phyloP scores from a whole-genome alignment of 1,140 invertebrate genomes.

The Linepithema humile region DNA sequence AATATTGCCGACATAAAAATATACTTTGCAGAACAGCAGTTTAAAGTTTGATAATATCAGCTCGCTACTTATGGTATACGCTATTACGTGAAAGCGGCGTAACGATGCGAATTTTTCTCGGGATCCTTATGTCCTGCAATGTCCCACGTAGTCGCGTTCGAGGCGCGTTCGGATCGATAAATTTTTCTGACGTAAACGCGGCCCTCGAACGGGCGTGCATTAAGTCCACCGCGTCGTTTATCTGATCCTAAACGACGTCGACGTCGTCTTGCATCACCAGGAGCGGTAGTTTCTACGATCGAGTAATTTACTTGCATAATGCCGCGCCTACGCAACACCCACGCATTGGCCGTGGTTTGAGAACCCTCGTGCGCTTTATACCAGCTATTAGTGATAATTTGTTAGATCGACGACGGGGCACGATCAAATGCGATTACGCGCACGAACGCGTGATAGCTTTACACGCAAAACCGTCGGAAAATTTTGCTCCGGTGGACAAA shows the following conservation, averaged over 20 bases:
- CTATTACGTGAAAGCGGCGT: background rate
- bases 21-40: too few species aligned
- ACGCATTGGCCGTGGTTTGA: constrained; percentile 58
- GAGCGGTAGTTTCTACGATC: constrained; percentile 70
- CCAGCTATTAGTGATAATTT: constrained; percentile 69
- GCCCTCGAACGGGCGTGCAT: constrained; percentile 8
- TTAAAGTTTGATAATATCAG: background rate
- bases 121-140: background rate
- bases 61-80: background rate
- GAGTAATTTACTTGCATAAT: constrained; percentile 72
- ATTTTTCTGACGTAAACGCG: constrained; percentile 35
- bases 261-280: constrained; percentile 60
- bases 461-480: constrained; percentile 26
- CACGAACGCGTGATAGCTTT: constrained; percentile 22
- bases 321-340: constrained; percentile 63
- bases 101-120: constrained; percentile 24
- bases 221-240: constrained; percentile 55
- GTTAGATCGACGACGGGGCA: constrained; percentile 54
- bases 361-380: constrained; percentile 66
- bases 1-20: too few species aligned
- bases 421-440: constrained; percentile 61
- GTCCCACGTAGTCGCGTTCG: constrained; percentile 1
- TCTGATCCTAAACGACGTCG: constrained; percentile 59
- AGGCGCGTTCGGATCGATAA: constrained; percentile 38
- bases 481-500: constrained; percentile 5